Conservation (phyloP, 2,888 invertebrate genomes). For the Megaustenia siamemsis region DNA sequence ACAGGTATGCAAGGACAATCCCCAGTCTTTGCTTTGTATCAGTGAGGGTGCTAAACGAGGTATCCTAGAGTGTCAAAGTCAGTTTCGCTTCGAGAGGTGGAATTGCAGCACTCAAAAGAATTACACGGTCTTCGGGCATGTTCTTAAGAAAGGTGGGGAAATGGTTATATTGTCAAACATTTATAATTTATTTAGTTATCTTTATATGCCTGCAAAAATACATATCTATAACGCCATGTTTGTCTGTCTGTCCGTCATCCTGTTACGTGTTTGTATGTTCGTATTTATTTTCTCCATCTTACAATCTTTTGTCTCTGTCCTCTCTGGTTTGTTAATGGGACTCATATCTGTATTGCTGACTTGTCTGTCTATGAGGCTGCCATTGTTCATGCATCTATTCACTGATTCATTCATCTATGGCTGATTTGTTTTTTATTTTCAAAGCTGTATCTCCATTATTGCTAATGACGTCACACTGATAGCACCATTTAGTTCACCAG, state of each 20-base stretch:
- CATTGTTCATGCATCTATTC: too few relatives aligned
- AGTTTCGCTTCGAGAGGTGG: slow-evolving; percentile 83
- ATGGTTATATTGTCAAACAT: too few relatives aligned
- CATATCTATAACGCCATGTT: too few relatives aligned
- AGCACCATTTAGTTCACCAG: too few relatives aligned
- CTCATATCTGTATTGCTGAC: too few relatives aligned
- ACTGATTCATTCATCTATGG: too few relatives aligned
- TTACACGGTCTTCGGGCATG: slow-evolving; percentile 82
- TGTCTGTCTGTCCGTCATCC: slow-evolving; percentile 6
- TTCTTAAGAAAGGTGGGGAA: slow-evolving; percentile 82
- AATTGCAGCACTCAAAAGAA: slow-evolving; percentile 81
- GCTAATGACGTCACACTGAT: too few relatives aligned
- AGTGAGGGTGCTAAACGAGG: slow-evolving; percentile 82
- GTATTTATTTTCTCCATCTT: not conserved
- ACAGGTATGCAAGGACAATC: slow-evolving; percentile 81
- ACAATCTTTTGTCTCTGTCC: not conserved
- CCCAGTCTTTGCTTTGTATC: slow-evolving; percentile 82
- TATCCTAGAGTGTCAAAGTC: slow-evolving; percentile 83
- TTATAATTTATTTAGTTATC: too few relatives aligned
- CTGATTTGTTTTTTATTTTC: too few relatives aligned
- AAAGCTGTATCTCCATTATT: too few relatives aligned
- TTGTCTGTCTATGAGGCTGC: too few relatives aligned
- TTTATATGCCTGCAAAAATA: too few relatives aligned
- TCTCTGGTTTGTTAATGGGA: not conserved
- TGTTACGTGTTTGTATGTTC: not conserved